These are phyloP conservation scores for Anorthoa munda DNA, from an alignment of 2,888 invertebrate genomes.

Conservation along the genomic window DNA sequence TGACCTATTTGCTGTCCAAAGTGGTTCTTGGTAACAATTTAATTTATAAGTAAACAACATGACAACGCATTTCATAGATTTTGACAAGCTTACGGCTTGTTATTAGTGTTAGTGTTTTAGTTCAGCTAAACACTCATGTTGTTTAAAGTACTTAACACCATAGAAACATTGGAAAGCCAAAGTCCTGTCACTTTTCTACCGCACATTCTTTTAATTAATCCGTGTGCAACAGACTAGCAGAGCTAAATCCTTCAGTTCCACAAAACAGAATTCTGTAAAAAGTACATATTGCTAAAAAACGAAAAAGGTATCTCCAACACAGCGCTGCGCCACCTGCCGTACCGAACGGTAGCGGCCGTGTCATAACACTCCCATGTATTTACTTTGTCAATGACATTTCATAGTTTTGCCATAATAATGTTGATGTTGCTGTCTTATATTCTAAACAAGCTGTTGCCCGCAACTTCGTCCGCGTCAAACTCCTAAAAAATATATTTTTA, in stretches of 20 bases:
- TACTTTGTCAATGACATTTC: no score
- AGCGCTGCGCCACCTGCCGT: no score
- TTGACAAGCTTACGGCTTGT: no score
- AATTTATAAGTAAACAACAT: not conserved
- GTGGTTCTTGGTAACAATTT: not conserved
- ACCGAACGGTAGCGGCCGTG: no score
- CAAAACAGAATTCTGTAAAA: constrained; percentile 6
- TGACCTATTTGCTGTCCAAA: not conserved
- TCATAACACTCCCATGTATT: no score
- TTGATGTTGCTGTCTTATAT: no score
- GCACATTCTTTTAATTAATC: constrained; percentile 9
- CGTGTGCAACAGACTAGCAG: not conserved
- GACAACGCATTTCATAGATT: not conserved
- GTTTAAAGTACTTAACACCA: not conserved
- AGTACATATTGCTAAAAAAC: constrained; percentile 14
- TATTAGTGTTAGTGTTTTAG: not conserved
- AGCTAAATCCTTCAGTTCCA: constrained; percentile 6
- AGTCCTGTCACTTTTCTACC: not conserved
- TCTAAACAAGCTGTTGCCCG: no score
- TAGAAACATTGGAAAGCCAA: not conserved
- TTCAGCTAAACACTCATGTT: no score
- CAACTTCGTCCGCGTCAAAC: no score
- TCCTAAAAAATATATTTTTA: no score
- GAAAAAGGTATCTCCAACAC: no score
- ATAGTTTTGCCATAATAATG: no score